These are phyloP conservation scores for Agrilus planipennis DNA, from an alignment of 1,140 invertebrate species.

Conservation along the genomic window DNA sequence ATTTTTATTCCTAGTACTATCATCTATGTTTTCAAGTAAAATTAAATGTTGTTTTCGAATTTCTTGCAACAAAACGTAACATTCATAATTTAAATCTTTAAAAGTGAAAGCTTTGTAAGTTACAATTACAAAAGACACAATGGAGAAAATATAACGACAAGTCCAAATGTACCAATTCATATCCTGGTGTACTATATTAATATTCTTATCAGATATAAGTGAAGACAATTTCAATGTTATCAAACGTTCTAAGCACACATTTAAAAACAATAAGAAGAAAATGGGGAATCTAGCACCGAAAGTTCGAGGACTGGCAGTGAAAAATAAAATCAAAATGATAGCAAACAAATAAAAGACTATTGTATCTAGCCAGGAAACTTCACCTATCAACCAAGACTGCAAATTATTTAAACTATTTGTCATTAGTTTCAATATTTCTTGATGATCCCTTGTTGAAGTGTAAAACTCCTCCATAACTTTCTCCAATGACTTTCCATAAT, in stretches of 20 bases:
- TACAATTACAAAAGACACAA: conserved; percentile 14
- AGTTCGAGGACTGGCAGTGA: conserved; percentile 23
- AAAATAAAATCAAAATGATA: conserved; percentile 20
- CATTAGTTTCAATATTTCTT: conserved; percentile 24
- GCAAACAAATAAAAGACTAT: conserved; percentile 26
- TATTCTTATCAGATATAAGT: not conserved
- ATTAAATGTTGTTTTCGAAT: too few species aligned
- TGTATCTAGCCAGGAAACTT: conserved; percentile 31
- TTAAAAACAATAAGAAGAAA: conserved; percentile 19
- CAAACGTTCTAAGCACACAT: conserved; percentile 23
- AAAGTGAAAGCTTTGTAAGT: conserved; percentile 15
- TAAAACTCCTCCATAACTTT: conserved; percentile 26
- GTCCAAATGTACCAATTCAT: conserved; percentile 21
- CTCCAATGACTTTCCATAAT: conserved; percentile 36
- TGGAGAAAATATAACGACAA: conserved; percentile 21
- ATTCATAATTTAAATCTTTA: conserved; percentile 15
- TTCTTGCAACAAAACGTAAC: too few species aligned
- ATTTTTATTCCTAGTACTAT: too few species aligned
- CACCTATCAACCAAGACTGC: conserved; percentile 31
- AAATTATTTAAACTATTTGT: conserved; percentile 20
- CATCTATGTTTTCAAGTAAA: too few species aligned
- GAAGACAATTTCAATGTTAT: conserved; percentile 8
- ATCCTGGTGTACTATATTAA: conserved; percentile 6
- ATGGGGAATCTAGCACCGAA: conserved; percentile 20
- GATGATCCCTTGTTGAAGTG: conserved; percentile 19